Conservation (phyloP, 2,888 invertebrate species). For the Phasia obesa region DNA sequence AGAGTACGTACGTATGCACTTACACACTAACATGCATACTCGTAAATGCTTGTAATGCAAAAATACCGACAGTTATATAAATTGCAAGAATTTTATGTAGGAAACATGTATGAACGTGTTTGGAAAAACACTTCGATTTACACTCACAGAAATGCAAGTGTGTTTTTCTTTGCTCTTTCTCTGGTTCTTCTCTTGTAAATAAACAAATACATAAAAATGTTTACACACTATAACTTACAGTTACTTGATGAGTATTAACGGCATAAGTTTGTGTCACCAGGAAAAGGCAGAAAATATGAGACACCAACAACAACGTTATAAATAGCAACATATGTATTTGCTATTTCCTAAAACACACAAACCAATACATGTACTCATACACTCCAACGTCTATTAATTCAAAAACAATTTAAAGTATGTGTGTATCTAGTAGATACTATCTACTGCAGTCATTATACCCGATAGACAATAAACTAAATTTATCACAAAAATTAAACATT, state of each 20-base stretch:
- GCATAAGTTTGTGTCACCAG: constrained; percentile 2
- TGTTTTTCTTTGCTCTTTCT: not conserved
- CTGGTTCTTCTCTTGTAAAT: constrained; percentile 17
- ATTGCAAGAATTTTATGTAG: constrained; percentile 18
- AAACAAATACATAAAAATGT: constrained; percentile 45
- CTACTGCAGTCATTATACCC: not conserved
- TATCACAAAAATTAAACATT: too few relatives aligned
- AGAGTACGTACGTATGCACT: not conserved
- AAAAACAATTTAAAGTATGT: too few relatives aligned
- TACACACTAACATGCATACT: not conserved
- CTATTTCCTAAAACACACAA: too few relatives aligned
- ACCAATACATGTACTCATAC: too few relatives aligned
- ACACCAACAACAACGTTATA: constrained; percentile 9
- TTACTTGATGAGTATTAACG: constrained; percentile 42
- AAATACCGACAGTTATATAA: constrained; percentile 13
- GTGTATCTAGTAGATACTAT: too few relatives aligned
- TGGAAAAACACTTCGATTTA: not conserved
- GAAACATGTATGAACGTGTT: not conserved
- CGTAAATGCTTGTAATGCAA: not conserved
- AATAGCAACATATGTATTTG: not conserved
- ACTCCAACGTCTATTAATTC: too few relatives aligned
- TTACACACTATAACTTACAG: constrained; percentile 48
- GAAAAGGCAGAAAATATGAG: not conserved
- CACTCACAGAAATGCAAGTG: not conserved
- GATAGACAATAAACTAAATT: too few relatives aligned